Evolutionary conservation across 2,888 invertebrate genomes (phyloP).

Genomic region (Antheraea assamensis): DNA sequence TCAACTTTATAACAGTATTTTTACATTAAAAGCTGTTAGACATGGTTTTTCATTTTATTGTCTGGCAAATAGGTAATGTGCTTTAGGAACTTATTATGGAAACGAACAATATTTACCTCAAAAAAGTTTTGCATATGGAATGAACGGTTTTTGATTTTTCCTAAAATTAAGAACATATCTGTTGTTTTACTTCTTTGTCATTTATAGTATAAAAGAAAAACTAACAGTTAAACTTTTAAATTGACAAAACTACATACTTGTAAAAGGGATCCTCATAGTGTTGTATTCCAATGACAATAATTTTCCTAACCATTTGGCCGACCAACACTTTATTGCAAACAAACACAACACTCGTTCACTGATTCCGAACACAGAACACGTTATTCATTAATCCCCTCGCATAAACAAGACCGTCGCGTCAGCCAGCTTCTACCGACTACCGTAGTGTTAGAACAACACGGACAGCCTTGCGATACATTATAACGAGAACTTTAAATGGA

Average conservation of each 20-base stretch:
- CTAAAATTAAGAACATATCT: no score
- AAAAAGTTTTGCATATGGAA: no score
- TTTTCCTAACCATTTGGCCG: conserved; percentile 74
- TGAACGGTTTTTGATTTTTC: no score
- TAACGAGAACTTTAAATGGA: conserved; percentile 52
- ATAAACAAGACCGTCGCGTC: conserved; percentile 56
- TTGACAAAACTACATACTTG: conserved; percentile 55
- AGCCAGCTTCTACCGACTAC: conserved; percentile 37
- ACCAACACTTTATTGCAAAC: conserved; percentile 44
- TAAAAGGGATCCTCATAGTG: conserved; percentile 78
- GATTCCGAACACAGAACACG: conserved; percentile 46
- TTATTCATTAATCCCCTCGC: conserved; percentile 54
- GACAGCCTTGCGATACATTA: conserved; percentile 55
- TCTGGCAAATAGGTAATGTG: no score
- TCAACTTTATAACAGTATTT: no score
- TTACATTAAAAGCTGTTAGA: no score
- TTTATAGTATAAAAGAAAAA: conserved; percentile 3
- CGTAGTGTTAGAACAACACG: conserved; percentile 41
- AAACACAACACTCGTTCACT: conserved; percentile 26
- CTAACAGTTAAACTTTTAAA: conserved; percentile 1
- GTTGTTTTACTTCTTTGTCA: background rate
- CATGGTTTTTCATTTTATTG: no score
- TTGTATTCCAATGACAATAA: conserved; percentile 72
- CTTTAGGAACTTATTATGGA: no score
- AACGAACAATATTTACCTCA: no score